Conservation (phyloP, 2,888 invertebrate genomes). For the Dorcus hopei region DNA sequence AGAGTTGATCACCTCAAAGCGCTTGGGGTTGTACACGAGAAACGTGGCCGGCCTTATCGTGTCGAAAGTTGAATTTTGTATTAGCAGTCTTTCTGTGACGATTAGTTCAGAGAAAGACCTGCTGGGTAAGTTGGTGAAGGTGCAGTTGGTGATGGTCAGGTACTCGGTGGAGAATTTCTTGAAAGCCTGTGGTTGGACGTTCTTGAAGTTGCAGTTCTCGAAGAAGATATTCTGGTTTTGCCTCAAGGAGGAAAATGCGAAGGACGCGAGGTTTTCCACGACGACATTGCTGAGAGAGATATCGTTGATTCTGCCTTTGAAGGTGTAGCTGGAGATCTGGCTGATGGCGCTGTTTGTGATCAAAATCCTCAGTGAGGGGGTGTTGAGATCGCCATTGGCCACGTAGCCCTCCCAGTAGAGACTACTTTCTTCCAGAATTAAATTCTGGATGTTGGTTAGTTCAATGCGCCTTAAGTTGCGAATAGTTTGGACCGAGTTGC, state of each 20-base stretch:
- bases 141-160: conserved; percentile 62
- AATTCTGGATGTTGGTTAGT: conserved; percentile 60
- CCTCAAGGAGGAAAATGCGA: conserved; percentile 69
- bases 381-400: conserved; percentile 36
- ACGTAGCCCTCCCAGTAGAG: conserved; percentile 55
- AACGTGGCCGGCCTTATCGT: conserved; percentile 68
- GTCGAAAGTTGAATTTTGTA: conserved; percentile 64
- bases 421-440: conserved; percentile 61
- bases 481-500: conserved; percentile 59
- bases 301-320: conserved; percentile 70
- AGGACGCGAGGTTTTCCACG: conserved; percentile 63
- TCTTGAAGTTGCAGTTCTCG: conserved; percentile 57
- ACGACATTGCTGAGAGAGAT: conserved; percentile 62
- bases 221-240: conserved; percentile 61
- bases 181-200: conserved; percentile 69
- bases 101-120: conserved; percentile 72
- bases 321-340: conserved; percentile 55
- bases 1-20: conserved; percentile 61
- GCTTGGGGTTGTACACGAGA: conserved; percentile 61
- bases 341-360: conserved; percentile 50
- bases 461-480: conserved; percentile 61
- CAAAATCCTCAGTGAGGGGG: conserved; percentile 45
- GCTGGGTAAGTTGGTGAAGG: conserved; percentile 62
- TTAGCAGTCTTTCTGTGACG: conserved; percentile 60
- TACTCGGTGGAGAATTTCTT: conserved; percentile 72